Percentiles rank a stretch among this genome's conserved stretches.
Conservation (phyloP, 2,888 invertebrate species). For the Halictus ligatus region DNA sequence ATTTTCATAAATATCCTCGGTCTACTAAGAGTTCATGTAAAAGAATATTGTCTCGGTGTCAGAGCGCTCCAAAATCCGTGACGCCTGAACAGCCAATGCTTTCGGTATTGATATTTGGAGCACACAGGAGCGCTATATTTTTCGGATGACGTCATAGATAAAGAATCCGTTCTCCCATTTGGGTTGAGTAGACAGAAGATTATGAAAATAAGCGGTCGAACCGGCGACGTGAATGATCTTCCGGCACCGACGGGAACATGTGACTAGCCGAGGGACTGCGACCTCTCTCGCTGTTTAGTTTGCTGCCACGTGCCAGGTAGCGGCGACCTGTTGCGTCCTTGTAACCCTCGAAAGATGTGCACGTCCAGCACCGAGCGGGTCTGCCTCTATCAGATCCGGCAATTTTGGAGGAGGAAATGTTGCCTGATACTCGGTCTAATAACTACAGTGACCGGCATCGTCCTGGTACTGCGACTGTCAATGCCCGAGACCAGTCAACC, state of each 20-base stretch:
- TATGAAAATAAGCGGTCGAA: background rate
- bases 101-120: background rate
- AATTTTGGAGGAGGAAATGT: slow-evolving; percentile 30
- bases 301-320: background rate
- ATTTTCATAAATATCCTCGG: too few relatives aligned
- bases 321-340: slow-evolving; percentile 31
- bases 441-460: background rate
- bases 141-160: background rate
- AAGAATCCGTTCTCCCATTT: background rate
- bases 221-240: too few relatives aligned
- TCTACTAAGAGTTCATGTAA: too few relatives aligned
- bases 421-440: background rate
- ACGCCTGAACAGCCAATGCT: background rate
- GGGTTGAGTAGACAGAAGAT: background rate
- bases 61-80: too few relatives aligned
- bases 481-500: background rate
- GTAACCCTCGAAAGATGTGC: slow-evolving; percentile 8
- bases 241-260: background rate
- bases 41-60: too few relatives aligned
- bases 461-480: slow-evolving; percentile 6
- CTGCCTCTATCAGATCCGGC: background rate
- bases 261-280: background rate
- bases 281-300: background rate
- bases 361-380: background rate
- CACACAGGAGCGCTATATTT: background rate